A percentile compares a stretch with the other conserved stretches of the same genome.
phyloP scores from a whole-genome alignment of 2,797 vertebrate genomes.

The Crenuchus spilurus region DNA sequence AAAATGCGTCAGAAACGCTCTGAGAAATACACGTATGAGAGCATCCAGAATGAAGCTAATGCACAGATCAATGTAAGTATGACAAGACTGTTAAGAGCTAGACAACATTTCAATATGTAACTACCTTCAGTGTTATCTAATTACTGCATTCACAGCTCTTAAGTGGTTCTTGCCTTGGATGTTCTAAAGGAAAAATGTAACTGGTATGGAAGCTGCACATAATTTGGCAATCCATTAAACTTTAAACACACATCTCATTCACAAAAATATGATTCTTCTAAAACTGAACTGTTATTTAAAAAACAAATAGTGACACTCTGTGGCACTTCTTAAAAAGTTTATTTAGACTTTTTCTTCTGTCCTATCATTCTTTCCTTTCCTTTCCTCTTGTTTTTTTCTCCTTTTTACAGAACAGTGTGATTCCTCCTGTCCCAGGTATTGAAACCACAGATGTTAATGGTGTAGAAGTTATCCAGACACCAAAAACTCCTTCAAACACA shows the following conservation, averaged over 20 bases:
- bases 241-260: too few species aligned
- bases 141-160: too few species aligned
- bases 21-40: slow-evolving; percentile 97
- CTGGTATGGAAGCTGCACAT: too few species aligned
- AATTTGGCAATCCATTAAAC: too few species aligned
- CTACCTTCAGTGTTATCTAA: too few species aligned
- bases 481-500: slow-evolving; percentile 77
- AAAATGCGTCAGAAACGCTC: slow-evolving; percentile 94
- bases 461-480: slow-evolving; percentile 65
- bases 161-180: too few species aligned
- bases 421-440: slow-evolving; percentile 65
- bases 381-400: slow-evolving; percentile 7
- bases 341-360: background rate
- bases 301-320: too few species aligned
- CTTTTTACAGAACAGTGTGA: slow-evolving; percentile 59
- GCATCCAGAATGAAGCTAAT: slow-evolving; percentile 83
- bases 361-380: background rate
- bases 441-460: slow-evolving; percentile 66
- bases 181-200: too few species aligned
- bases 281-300: too few species aligned
- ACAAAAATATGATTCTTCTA: too few species aligned
- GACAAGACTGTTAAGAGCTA: background rate
- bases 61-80: slow-evolving; percentile 83
- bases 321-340: too few species aligned
- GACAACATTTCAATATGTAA: too few species aligned